Evolutionary conservation across 2,797 vertebrate species (phyloP).

Genomic region (Thunnus albacares): DNA sequence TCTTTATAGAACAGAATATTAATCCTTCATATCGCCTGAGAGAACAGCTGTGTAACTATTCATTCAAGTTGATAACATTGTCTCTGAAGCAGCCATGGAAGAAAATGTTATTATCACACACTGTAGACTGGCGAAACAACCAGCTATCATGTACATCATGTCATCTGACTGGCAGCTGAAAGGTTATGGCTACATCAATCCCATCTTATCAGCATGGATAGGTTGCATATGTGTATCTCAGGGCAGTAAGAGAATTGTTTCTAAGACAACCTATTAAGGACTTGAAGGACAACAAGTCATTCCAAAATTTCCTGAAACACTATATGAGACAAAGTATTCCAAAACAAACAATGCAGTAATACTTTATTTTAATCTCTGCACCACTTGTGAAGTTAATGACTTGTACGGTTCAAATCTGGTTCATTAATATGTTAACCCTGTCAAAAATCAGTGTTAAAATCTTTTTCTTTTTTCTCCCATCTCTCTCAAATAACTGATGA

Average conservation of each 20-base stretch:
- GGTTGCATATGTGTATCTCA: background rate
- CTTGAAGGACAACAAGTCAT: too few relatives aligned
- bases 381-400: background rate
- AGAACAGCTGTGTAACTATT: background rate
- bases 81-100: background rate
- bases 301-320: background rate
- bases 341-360: background rate
- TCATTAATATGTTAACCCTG: conserved; percentile 3
- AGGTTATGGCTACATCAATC: background rate
- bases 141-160: background rate
- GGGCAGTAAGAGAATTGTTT: background rate
- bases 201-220: background rate
- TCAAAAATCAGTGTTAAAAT: conserved; percentile 9
- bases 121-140: background rate
- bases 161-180: background rate
- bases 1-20: background rate
- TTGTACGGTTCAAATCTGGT: background rate
- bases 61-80: background rate
- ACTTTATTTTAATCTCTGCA: background rate
- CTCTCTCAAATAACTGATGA: background rate
- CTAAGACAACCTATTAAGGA: background rate
- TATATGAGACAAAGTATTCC: background rate
- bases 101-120: background rate
- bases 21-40: background rate
- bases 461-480: too few relatives aligned